Evolutionary conservation across 92 coral and sea anemone species (phyloP), one percentile per base, ranked within the genome.

Genomic region (Zoanthus gigantus): DNA sequence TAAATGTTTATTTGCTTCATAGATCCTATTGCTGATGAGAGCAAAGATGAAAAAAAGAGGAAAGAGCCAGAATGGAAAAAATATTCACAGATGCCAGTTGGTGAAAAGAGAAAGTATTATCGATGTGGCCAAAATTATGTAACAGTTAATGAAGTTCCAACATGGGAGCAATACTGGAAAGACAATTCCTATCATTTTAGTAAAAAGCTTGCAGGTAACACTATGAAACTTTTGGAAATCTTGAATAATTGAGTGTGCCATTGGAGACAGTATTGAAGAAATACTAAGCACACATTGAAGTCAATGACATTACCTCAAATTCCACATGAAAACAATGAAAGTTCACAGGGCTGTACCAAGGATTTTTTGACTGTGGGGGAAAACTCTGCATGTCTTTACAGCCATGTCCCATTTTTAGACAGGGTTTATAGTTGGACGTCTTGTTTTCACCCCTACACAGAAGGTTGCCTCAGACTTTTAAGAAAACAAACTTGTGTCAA

Each of bases 81-180:
- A 87, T 96, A 82, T 69, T 88, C 74, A 57, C 88, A 87, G 4
- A 89, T 93, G 91, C 79, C 98, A 12, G 15, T 90, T 42, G 82
- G 85, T 15, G 93, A 97, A 61, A 95, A 91, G 80, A 84, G 98
- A 30, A 50, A 76, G 50, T 78, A 61, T 71, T 97, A 97, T 84
- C 79, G 78, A 78, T 97, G 99, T 88, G 98, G 98, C 42, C 56
- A 31, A 9, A 30, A 86, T 77, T 97, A 30, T 73, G 85, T 92
- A 4, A 74, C 89, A 45, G 65, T 95, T 71, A 46, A 90, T 47
- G 72, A 83, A 5, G 90, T 97, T 29, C 72, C 72, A 82, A 83
- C 96, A 6, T 97, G 99, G 99, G 68, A 94, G 34, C 84, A 95
- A 14, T 97, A 92, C 86, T 86, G 83, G 88, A 78, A 79, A 61